Conservation (phyloP, 2,797 vertebrate species). For the Graptemys geographica region DNA sequence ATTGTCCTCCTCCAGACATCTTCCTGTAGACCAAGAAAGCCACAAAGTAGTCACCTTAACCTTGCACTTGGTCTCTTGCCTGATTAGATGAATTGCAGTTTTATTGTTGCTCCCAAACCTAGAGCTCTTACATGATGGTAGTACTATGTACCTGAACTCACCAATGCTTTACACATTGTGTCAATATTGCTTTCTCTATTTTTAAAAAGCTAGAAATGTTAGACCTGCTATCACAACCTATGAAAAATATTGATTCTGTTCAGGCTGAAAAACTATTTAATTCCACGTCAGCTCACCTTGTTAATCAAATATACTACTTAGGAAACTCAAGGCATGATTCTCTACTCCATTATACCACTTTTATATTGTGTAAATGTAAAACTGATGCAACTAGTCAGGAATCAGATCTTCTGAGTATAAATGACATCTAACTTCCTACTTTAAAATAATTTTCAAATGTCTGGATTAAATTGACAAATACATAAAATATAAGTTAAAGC, state of each 20-base stretch:
- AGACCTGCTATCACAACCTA: constrained; percentile 35
- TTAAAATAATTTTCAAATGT: constrained; percentile 44
- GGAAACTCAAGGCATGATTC: not conserved
- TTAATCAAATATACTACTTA: constrained; percentile 64
- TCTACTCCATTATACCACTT: not conserved
- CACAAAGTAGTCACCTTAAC: constrained; percentile 15
- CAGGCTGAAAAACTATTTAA: constrained; percentile 65
- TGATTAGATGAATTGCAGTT: constrained; percentile 44
- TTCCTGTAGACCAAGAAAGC: not conserved
- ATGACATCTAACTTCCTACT: constrained; percentile 21
- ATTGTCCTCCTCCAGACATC: constrained; percentile 36
- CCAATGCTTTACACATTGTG: constrained; percentile 46
- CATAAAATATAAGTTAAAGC: constrained; percentile 5
- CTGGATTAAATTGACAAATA: constrained; percentile 8
- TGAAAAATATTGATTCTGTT: constrained; percentile 73
- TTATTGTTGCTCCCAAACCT: constrained; percentile 49
- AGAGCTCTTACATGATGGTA: constrained; percentile 44
- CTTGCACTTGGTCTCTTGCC: constrained; percentile 4
- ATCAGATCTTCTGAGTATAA: constrained; percentile 20
- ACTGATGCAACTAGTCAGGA: not conserved
- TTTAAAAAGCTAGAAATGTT: constrained; percentile 57
- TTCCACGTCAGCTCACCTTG: constrained; percentile 67
- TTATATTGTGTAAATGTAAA: not conserved
- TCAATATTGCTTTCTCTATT: constrained; percentile 65
- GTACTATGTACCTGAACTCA: constrained; percentile 24